Percentiles rank a stretch among this genome's conserved stretches.
These are phyloP conservation scores for Pelmatolapia mariae DNA, from an alignment of 2,113 vertebrate genomes.

Conservation along the genomic window DNA sequence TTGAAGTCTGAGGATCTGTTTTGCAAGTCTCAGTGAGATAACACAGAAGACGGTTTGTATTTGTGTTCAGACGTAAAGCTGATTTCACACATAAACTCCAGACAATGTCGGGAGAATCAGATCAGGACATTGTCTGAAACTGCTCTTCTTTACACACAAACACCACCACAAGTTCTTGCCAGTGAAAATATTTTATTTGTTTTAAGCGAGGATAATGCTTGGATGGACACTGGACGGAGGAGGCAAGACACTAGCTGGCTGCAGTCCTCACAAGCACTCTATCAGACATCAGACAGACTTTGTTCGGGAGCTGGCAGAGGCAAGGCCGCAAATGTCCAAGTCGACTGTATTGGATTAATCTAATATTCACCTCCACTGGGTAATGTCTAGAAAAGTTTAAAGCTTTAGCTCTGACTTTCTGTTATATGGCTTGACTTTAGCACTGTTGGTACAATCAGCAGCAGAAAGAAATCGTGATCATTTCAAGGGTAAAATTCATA, in stretches of 20 bases:
- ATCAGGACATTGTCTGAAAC: neutral
- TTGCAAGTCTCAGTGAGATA: neutral
- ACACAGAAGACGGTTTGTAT: neutral
- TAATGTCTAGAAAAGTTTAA: neutral
- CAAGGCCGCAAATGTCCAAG: neutral
- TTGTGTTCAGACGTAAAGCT: neutral
- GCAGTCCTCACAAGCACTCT: neutral
- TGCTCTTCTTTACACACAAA: neutral
- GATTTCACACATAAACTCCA: neutral
- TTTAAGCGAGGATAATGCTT: neutral
- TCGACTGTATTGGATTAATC: neutral
- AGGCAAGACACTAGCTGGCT: neutral
- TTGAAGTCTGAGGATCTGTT: neutral
- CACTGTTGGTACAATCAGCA: neutral
- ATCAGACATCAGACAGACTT: neutral
- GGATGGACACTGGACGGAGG: neutral
- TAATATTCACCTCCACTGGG: neutral
- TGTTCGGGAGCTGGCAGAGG: neutral
- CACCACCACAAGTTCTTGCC: neutral
- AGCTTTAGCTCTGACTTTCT: neutral
- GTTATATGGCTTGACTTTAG: neutral
- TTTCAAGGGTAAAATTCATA: neutral
- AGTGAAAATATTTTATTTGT: neutral
- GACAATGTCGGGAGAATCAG: neutral
- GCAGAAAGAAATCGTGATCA: neutral